A percentile compares a stretch with the other conserved stretches of the same genome.
Evolutionary conservation across 1,140 invertebrate genomes (phyloP).

Genomic region (Nasonia vitripennis): DNA sequence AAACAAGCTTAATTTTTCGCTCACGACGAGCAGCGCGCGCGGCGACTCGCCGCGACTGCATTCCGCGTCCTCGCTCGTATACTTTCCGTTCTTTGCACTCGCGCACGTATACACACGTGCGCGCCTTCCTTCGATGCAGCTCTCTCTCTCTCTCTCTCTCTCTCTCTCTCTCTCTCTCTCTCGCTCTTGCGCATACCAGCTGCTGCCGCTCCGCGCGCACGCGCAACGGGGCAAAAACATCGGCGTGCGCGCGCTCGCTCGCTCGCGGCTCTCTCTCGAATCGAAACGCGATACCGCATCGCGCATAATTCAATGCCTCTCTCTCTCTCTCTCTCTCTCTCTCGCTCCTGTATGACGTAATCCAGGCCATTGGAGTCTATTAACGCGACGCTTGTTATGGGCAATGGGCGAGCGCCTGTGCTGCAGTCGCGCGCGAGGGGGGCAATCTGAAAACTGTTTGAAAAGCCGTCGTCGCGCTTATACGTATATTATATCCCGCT

Average conservation of each 20-base stretch:
- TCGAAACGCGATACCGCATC: constrained; percentile 33
- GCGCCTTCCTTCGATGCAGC: background rate
- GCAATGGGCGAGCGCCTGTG: background rate
- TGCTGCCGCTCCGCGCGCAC: background rate
- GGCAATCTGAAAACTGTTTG: too few relatives aligned
- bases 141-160: too few relatives aligned
- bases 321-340: background rate
- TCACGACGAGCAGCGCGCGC: constrained; percentile 5
- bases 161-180: background rate
- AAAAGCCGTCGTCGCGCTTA: too few relatives aligned
- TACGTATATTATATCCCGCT: too few relatives aligned
- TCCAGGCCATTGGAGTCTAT: constrained; percentile 41
- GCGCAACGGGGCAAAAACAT: background rate
- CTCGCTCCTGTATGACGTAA: constrained; percentile 19
- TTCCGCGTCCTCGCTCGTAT: constrained; percentile 25
- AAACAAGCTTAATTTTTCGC: constrained; percentile 38
- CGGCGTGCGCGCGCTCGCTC: too few relatives aligned
- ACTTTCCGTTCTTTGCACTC: constrained; percentile 24
- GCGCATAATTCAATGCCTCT: constrained; percentile 40
- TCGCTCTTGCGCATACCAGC: background rate
- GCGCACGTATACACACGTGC: constrained; percentile 9
- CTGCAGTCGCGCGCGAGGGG: too few relatives aligned
- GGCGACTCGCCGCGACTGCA: constrained; percentile 33
- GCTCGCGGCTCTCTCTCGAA: background rate
- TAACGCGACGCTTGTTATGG: constrained; percentile 34